Evolutionary conservation across 2,113 vertebrate genomes (phyloP), one percentile per base, ranked within the genome.

Genomic region (Poeciliopsis prolifica): DNA sequence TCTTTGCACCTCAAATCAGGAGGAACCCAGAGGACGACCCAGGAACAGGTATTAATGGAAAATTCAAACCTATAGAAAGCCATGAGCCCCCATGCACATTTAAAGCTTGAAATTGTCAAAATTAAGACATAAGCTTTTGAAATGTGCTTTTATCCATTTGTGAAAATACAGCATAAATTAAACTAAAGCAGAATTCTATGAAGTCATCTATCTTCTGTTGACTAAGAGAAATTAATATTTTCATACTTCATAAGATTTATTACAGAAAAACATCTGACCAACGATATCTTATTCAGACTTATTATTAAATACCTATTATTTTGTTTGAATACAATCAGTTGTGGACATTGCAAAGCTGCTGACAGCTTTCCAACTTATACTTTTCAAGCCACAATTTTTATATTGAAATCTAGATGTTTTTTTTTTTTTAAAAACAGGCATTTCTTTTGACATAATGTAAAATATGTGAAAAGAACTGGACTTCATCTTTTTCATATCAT

Each of bases 401-500:
- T 12, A 67, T 17, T 17, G 7, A 11, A 69, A 31, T 12, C n/a
- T 68, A 31, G 9, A 22, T 54, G 26, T 3, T 0, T 51, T 54
- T 54, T 7, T 54, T 51, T 68, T 8, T 28, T 28, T 28, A 28
- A 28, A 22, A 51, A 30, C 14, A 68, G 29, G 35, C 51, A 11
- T 31, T 31, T 12, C 42, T 48, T 12, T 37, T 67, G 60, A 74
- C 54, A 48, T 33, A 72, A 35, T 64, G 77, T 14, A 37, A 6
- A 48, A 11, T 73, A 15, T 73, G 13, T 70, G 64, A 70, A 72
- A 31, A 63, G 51, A 62, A 69, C 58, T 31, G 7, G 75, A 73
- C 67, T 35, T 71, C 42, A 77, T 76, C 72, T 69, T 40, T 30
- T 58, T 80, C 65, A 42, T 75, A 48, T 78, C 77, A 68, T 37